Base-by-base conservation (phyloP, 2,888 invertebrate species). In the Conus canariensis region DNA sequence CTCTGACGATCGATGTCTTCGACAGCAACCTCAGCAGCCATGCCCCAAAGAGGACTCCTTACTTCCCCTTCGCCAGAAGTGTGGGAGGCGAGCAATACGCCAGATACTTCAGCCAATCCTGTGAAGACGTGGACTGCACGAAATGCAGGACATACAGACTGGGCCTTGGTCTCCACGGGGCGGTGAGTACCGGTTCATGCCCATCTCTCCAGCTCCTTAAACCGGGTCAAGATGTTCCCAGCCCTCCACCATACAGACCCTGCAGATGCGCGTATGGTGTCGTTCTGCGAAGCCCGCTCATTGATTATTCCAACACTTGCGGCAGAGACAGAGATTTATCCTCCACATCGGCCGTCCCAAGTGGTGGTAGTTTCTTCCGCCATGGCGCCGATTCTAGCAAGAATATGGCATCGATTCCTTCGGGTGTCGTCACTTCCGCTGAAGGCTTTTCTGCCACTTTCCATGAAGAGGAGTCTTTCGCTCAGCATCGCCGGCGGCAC, bases 1-100 rank as follows among this genome's bases (percentile, higher is more conserved):
- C 94, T 19, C 90, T 95, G 70, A 92, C 93, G n/a, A 94, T 95
- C 85, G 94, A 94, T 59, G 90, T 92, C 25, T 93, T 93, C 45
- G 91, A 92, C 89, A 92, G 91, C 86, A 70, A 25, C 22, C 92
- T 91, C 85, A 74, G n/a, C 10, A 56, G 58, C 82, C 82, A 58
- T 22, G 30, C 19, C 56, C 87, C 88, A 7, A 87, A 70, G 87
- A 56, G 7, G 70, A 83, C 58, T 22, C 30, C 10, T 19, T 1
- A 16, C 58, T 6, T 9, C 58, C 58, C 82, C 9, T 56, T 83
- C 30, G 25, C 58, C 58, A 83, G 82, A 19, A 58, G 22, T 25
- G 77, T 10, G 9, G 14, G 14, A 22, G 30, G 77, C 16, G 58
- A 88, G 19, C 74, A 58, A 22, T 74, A 59, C 70, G 45, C 58